Evolutionary conservation across 2,888 invertebrate genomes (phyloP), one percentile per base, ranked within the genome.

Genomic region (Yponomeuta plumbellus): DNA sequence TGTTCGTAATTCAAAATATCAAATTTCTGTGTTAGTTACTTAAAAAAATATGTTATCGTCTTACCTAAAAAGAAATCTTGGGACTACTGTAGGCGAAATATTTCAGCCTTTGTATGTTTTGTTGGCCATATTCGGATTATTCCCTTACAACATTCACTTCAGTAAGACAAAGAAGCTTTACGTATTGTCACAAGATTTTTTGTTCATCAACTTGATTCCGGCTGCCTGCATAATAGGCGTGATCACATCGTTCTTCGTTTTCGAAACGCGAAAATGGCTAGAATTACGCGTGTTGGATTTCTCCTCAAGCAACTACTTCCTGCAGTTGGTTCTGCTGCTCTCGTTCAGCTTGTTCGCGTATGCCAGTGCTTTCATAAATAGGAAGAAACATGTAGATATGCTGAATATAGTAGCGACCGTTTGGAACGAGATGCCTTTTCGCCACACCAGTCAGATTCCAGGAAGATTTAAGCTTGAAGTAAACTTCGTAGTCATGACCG

Each of bases 171-270:
- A 75, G 66, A 68, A 72, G 34, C 70, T 68, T 13, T 78, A 80
- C 67, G 71, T 69, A 1, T 74, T 80, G 2, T 72, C 79, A 63
- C 71, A 69, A 0, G 83, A 80, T 58, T 84, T 88, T 0, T 75
- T 87, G 20, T 87, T 84, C 63, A 64, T 83, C 0, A 89, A 86
- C 68, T 74, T 76, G 1, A 1, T 83, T 11, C 80, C 80, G 69
- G 78, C 82, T 1, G 66, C 84, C 6, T 73, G 76, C 0, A 68
- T 80, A 11, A 66, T 80, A 21, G 21, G 81, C 34, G 62, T 79
- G 1, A 71, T 86, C 3, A 66, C 73, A 2, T 66, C 73, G 2
- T 87, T 85, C 69, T 68, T 78, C 23, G 71, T 72, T 1, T 40
- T 84, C 8, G 87, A 88, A 67, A 67, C 84, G 10, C 74, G 73